These are phyloP conservation scores for Pterois miles DNA, from an alignment of 2,797 vertebrate species.

Conservation along the genomic window DNA sequence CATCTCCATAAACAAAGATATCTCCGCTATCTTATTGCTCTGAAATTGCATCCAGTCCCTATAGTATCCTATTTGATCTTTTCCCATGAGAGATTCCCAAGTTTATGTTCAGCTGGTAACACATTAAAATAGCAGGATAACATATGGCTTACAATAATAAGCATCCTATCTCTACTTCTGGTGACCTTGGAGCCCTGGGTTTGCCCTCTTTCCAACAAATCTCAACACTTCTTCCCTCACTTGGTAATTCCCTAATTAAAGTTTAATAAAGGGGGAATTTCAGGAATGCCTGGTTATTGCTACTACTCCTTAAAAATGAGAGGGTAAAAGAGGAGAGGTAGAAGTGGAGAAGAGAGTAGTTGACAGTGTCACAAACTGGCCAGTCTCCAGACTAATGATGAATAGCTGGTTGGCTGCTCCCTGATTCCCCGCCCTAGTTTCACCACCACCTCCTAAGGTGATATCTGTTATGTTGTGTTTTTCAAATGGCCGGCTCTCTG, in stretches of 20 bases:
- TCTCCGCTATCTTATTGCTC: conserved; percentile 63
- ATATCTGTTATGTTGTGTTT: conserved; percentile 76
- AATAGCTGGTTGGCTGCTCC: conserved; percentile 68
- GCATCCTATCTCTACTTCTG: conserved; percentile 52
- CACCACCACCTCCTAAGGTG: conserved; percentile 54
- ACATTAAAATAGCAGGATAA: conserved; percentile 55
- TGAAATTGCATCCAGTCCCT: conserved; percentile 70
- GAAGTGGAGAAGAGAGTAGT: conserved; percentile 13
- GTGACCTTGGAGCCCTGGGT: conserved; percentile 53
- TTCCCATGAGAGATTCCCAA: conserved; percentile 65
- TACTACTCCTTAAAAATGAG: neutral
- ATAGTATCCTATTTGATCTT: conserved; percentile 60
- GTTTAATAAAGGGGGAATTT: conserved; percentile 77
- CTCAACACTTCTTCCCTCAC: conserved; percentile 43
- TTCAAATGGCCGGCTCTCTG: conserved; percentile 53
- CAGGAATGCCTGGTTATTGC: conserved; percentile 63
- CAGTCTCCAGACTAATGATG: conserved; percentile 66
- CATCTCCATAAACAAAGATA: conserved; percentile 71
- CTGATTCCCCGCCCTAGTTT: conserved; percentile 72
- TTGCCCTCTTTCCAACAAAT: conserved; percentile 50
- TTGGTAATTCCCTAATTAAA: conserved; percentile 76
- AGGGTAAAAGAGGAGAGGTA: neutral
- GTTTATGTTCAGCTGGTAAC: conserved; percentile 60
- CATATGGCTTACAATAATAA: conserved; percentile 58
- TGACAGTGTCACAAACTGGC: conserved; percentile 50